Evolutionary conservation across 2,888 invertebrate genomes (phyloP).

Genomic region (Tridacna crocea): DNA sequence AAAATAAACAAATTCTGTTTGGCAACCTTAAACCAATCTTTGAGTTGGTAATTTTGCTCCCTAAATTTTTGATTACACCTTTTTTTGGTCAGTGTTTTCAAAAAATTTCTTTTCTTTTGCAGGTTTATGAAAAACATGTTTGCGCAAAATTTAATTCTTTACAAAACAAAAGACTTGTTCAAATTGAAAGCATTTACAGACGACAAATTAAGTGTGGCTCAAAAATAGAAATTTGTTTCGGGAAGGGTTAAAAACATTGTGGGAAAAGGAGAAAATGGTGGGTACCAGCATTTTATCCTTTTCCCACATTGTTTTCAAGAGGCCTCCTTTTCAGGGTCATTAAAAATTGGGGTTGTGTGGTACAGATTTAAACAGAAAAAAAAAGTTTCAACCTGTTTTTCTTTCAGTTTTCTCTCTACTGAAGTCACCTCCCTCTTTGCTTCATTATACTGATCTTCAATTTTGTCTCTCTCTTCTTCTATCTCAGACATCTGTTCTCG

Average conservation of each 20-base stretch:
- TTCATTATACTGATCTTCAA: constrained; percentile 69
- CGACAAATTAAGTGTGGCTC: not conserved
- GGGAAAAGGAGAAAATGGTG: not conserved
- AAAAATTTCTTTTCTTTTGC: too few relatives aligned
- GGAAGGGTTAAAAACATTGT: not conserved
- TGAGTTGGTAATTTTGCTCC: too few relatives aligned
- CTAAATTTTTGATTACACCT: too few relatives aligned
- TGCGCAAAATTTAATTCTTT: too few relatives aligned
- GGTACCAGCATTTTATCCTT: not conserved
- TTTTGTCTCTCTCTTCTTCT: constrained; percentile 76
- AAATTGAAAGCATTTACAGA: not conserved
- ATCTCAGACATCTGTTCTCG: constrained; percentile 75
- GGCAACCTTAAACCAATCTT: too few relatives aligned
- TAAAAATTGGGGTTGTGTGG: not conserved
- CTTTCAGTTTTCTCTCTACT: constrained; percentile 65
- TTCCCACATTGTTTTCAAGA: not conserved
- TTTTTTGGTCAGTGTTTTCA: too few relatives aligned
- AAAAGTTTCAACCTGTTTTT: constrained; percentile 70
- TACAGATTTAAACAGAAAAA: too few relatives aligned
- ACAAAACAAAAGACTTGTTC: not conserved
- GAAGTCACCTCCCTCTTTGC: constrained; percentile 62
- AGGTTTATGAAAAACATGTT: too few relatives aligned
- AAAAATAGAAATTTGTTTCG: not conserved
- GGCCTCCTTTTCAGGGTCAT: not conserved
- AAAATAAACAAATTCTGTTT: too few relatives aligned